Percentiles rank a stretch among this genome's conserved stretches.
These are phyloP conservation scores for Centropristis striata DNA, from an alignment of 2,113 vertebrate genomes.

Conservation along the genomic window DNA sequence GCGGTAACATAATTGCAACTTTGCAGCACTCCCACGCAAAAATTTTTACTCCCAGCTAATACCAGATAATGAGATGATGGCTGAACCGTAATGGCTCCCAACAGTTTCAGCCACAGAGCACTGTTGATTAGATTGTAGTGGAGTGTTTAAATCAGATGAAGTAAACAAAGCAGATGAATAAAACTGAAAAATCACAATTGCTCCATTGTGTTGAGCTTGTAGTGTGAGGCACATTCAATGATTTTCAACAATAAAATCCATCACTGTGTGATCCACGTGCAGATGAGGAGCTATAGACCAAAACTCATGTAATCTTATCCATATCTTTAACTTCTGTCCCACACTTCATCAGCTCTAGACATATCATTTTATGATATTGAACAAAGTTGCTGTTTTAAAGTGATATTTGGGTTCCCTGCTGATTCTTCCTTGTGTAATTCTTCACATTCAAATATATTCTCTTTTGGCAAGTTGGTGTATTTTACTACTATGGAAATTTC, in stretches of 20 bases:
- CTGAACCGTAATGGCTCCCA: conserved; percentile 41
- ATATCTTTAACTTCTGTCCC: too few species aligned
- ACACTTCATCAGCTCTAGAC: too few species aligned
- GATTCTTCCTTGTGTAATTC: too few species aligned
- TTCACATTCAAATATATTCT: too few species aligned
- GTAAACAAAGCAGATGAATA: conserved; percentile 34
- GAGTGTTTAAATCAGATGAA: conserved; percentile 36
- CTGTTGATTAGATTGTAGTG: conserved; percentile 42
- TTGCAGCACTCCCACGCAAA: conserved; percentile 2
- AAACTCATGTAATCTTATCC: too few species aligned
- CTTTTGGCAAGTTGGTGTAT: too few species aligned
- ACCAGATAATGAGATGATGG: conserved; percentile 40
- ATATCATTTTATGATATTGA: too few species aligned
- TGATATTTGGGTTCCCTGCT: too few species aligned
- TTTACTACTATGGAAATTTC: too few species aligned
- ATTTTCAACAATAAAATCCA: not conserved
- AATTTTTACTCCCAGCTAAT: conserved; percentile 24
- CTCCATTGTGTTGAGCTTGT: not conserved
- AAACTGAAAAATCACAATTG: not conserved
- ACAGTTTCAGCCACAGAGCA: conserved; percentile 25
- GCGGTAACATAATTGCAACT: conserved; percentile 42
- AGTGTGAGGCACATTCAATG: not conserved
- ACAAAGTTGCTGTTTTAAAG: too few species aligned
- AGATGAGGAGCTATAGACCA: not conserved
- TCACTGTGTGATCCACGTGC: not conserved